Evolutionary conservation across 1,140 invertebrate genomes (phyloP), one percentile per base, ranked within the genome.

Genomic region (Subanguina moxae): DNA sequence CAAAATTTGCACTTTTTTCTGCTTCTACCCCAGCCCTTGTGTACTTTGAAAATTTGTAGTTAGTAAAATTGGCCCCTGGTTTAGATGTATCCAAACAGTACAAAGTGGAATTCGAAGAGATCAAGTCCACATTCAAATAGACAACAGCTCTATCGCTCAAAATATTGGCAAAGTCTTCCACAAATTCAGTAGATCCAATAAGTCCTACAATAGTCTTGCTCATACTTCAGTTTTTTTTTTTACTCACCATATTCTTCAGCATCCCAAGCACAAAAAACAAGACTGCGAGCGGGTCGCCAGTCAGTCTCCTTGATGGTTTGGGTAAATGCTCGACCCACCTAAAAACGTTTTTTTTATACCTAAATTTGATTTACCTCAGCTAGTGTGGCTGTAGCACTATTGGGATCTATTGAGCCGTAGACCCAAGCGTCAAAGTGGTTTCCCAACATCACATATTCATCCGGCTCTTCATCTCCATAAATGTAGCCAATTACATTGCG

Each of bases 351-450:
- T 25, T 3, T 21, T 52, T 25, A 5, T 21, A 3, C n/a, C 23
- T 15, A 19, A 21, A 21, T 52, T 52, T 25, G n/a, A n/a, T n/a
- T 21, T 15, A 88, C 69, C 79, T 88, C 87, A 17, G 86, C 77
- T 46, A 87, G 66, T 3, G 82, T 81, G 5, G 86, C 86, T 13
- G 86, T 86, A 0, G 86, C 80, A 61, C 69, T 74, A 65, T 82
- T 82, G 0, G 79, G 80, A 66, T 82, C 80, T 15, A 82, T 66
- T 8, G 76, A 61, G 3, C 78, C 78, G 57, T 84, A 86, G 15
- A 84, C 84, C 86, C 86, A 88, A 28, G 87, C 84, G 81, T 88
- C 87, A 65, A 86, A 80, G 70, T 88, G 87, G 69, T 86, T 87
- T 3, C 87, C 87, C 11, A 88, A 74, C 30, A 88, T 82, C n/a